Conservation (phyloP, 1,140 invertebrate species). For the Saxidomus purpurata region DNA sequence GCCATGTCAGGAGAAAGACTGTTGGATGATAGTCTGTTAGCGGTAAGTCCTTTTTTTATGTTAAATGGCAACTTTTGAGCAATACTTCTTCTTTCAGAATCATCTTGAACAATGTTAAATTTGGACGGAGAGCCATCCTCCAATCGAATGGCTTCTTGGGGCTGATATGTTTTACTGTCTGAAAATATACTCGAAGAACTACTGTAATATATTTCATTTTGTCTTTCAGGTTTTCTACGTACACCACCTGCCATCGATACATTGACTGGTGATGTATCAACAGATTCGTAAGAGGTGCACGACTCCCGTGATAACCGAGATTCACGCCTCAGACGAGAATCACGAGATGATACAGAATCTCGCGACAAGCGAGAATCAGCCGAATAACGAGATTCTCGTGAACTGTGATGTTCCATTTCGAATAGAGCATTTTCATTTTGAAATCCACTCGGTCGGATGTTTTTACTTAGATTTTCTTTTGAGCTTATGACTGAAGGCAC, state of each 20-base stretch:
- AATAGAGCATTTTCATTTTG: background rate
- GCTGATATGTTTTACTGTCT: background rate
- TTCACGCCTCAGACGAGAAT: background rate
- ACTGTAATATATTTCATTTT: conserved; percentile 30
- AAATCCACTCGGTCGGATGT: background rate
- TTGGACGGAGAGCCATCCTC: conserved; percentile 16
- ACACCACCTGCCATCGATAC: background rate
- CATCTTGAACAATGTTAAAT: background rate
- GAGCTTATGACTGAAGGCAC: conserved; percentile 25
- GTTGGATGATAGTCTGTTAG: conserved; percentile 25
- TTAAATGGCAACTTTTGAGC: conserved; percentile 12
- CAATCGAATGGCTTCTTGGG: background rate
- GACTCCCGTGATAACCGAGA: conserved; percentile 20
- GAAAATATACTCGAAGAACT: conserved; percentile 61
- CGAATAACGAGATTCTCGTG: background rate
- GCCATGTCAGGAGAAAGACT: conserved; percentile 65
- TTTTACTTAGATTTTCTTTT: background rate
- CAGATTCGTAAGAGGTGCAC: conserved; percentile 2
- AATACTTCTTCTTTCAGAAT: background rate
- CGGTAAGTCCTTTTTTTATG: conserved; percentile 18
- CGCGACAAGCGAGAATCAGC: background rate
- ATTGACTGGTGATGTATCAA: conserved; percentile 7
- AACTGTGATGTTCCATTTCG: background rate
- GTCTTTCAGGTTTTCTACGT: background rate
- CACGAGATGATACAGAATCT: conserved; percentile 12